Percentiles rank a stretch among this genome's conserved stretches.
These are phyloP conservation scores for Leptocoma aspasia DNA, from an alignment of 2,113 vertebrate species.

Conservation along the genomic window DNA sequence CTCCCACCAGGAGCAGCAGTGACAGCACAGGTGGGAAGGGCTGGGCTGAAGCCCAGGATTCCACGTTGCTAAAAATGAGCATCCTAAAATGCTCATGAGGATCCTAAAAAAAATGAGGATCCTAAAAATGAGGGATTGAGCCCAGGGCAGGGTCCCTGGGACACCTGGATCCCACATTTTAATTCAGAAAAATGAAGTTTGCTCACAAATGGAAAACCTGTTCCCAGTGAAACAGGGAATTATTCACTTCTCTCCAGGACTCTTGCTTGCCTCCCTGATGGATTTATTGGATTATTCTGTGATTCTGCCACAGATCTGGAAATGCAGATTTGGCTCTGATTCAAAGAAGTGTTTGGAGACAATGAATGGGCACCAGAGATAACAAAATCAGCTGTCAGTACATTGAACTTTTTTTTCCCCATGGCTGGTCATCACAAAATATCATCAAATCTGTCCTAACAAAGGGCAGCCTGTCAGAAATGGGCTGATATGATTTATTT, in stretches of 20 bases:
- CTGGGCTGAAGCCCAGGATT: too few relatives aligned
- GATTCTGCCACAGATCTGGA: conserved; percentile 43
- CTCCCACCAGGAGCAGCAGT: too few relatives aligned
- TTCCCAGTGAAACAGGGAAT: background rate
- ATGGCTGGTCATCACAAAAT: conserved; percentile 57
- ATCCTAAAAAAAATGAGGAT: too few relatives aligned
- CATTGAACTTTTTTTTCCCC: conserved; percentile 47
- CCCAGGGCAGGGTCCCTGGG: background rate
- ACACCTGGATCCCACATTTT: background rate
- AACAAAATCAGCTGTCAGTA: conserved; percentile 68
- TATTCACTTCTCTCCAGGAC: background rate
- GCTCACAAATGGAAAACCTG: too few relatives aligned
- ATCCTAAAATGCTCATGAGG: too few relatives aligned
- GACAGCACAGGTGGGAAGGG: too few relatives aligned
- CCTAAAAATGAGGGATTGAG: background rate
- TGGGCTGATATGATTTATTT: conserved; percentile 46
- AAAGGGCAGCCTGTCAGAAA: conserved; percentile 60
- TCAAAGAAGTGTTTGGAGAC: conserved; percentile 49
- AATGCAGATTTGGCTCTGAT: conserved; percentile 19
- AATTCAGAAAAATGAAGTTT: background rate
- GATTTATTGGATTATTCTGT: conserved; percentile 50
- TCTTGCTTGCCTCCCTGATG: conserved; percentile 3
- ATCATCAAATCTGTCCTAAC: conserved; percentile 58
- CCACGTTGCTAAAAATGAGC: too few relatives aligned
- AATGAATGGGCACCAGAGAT: conserved; percentile 48